Conservation (phyloP, 2,113 vertebrate genomes). For the Hydrolagus affinis region DNA sequence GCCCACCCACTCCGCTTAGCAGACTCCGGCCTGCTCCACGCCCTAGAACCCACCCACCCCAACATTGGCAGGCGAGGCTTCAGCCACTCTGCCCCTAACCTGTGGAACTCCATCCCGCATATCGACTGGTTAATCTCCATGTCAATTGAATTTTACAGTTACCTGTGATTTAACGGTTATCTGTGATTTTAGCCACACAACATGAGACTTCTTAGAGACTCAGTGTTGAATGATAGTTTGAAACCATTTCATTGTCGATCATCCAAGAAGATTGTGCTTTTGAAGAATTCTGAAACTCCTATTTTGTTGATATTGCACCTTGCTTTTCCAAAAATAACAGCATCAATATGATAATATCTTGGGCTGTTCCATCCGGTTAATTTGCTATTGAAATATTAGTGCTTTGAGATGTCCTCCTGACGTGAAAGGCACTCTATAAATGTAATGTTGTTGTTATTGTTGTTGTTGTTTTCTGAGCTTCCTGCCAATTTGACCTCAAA, state of each 20-base stretch:
- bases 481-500: not conserved
- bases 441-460: no score
- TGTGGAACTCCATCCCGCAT: no score
- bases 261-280: not conserved
- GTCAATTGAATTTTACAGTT: not conserved
- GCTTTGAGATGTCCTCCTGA: no score
- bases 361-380: not conserved
- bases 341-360: not conserved
- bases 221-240: not conserved
- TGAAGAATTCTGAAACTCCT: not conserved
- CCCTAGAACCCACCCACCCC: no score
- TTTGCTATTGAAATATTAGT: no score
- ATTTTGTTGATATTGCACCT: not conserved
- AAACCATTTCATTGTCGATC: not conserved
- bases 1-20: no score
- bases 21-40: no score
- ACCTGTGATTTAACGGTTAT: not conserved
- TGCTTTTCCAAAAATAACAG: not conserved
- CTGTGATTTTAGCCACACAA: no score
- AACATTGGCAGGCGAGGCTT: no score
- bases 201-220: not conserved
- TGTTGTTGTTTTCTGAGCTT: no score
- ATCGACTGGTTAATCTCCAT: not conserved
- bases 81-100: no score
- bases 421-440: no score